phyloP scores from a whole-genome alignment of 1,140 invertebrate genomes.

The Paraescarpia echinospica region DNA sequence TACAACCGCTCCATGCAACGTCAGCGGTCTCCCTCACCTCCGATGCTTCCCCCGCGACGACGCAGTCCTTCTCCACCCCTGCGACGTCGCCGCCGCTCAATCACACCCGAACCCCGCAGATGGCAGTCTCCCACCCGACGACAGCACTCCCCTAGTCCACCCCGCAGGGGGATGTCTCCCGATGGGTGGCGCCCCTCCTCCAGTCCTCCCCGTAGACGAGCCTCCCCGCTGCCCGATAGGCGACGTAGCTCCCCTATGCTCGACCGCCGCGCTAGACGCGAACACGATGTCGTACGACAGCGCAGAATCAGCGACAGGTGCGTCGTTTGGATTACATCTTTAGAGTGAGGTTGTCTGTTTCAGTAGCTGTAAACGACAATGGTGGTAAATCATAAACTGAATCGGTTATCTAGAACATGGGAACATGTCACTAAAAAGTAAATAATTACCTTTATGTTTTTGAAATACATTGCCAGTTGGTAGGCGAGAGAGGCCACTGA shows the following conservation, averaged over 20 bases:
- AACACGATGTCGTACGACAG: neutral
- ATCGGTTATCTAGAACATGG: too few species aligned
- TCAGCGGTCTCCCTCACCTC: neutral
- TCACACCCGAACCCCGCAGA: neutral
- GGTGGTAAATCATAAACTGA: too few species aligned
- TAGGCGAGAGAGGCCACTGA: too few species aligned
- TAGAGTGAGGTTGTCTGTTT: too few species aligned
- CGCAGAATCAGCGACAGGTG: neutral
- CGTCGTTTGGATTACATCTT: neutral
- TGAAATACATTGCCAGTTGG: too few species aligned
- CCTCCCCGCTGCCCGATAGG: neutral
- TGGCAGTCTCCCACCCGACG: neutral
- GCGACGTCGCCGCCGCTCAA: neutral
- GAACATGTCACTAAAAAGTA: too few species aligned
- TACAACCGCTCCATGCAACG: neutral
- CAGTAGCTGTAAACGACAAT: too few species aligned
- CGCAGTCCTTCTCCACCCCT: neutral
- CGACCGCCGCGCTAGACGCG: neutral
- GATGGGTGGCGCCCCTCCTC: neutral
- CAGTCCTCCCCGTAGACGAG: constrained; percentile 7
- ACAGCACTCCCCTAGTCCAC: neutral
- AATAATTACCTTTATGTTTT: too few species aligned
- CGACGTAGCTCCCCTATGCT: neutral
- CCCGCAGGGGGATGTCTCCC: neutral
- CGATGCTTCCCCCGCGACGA: neutral